Base-by-base conservation (phyloP, 2,888 invertebrate genomes). In the Eurytoma californica region DNA sequence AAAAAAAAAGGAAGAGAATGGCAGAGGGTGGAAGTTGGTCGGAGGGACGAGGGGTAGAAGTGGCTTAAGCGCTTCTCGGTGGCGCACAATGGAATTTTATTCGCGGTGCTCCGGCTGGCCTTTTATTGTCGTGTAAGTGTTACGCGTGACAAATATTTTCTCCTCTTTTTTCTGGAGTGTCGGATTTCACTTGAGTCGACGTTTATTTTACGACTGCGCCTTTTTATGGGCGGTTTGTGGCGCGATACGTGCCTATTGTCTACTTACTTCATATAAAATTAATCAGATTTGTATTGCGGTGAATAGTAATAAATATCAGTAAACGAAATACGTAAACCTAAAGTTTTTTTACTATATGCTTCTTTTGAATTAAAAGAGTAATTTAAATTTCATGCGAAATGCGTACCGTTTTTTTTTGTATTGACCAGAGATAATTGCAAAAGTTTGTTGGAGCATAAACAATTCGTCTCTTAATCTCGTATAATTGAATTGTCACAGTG, bases 41-140 rank as follows among this genome's bases (percentile, higher is more conserved):
- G 57, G 70, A 77, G 63, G 76, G 72, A 69, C 67, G 75, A 80
- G 79, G 78, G 76, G 78, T 78, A 66, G 57, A 61, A 72, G 84
- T 82, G 78, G 83, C 83, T 85, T 85, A 85, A 86, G 84, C 83
- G 82, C 82, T 83, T 75, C 81, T 80, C 68, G 75, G 82, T 83
- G 83, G 82, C 39, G 9, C 82, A 86, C 86, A 86, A 86, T 86
- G 81, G 84, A 84, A 83, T 86, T 80, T 80, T 77, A 80, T 80
- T 73, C 77, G 16, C 24, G 57, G 14, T 58, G 47, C 68, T 77
- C 73, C 72, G 58, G 55, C 51, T 7, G 72, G 14, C 58, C 39
- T 74, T 63, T 77, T 80, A 80, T 77, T 67, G 66, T 66, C 77
- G 20, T 67, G 49, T 58, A 68, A 69, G 77, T 73, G 77, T 77